Evolutionary conservation across 2,797 vertebrate genomes (phyloP).

Genomic region (Zalophus californianus): DNA sequence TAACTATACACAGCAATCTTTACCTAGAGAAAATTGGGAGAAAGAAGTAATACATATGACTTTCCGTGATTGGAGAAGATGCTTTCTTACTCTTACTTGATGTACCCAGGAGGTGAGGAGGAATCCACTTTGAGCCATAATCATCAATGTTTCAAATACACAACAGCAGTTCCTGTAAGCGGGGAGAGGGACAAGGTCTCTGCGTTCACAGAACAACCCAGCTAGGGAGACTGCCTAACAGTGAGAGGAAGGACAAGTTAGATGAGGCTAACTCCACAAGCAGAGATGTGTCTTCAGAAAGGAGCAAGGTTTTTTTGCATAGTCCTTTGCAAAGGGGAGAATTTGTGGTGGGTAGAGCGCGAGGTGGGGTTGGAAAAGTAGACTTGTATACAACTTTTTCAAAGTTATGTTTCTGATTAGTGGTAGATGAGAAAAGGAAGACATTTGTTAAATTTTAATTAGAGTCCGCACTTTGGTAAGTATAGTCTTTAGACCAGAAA

Average conservation of each 20-base stretch:
- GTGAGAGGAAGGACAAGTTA: not conserved
- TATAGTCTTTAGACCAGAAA: not conserved
- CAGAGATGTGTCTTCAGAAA: not conserved
- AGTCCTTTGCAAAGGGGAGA: not conserved
- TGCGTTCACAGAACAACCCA: not conserved
- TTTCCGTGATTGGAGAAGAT: not conserved
- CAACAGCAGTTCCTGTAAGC: not conserved
- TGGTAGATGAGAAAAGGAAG: not conserved
- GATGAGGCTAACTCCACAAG: not conserved
- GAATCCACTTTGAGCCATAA: not conserved
- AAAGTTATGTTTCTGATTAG: not conserved
- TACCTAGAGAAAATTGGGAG: not conserved
- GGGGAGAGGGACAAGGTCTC: not conserved
- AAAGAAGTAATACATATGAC: not conserved
- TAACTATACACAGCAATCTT: not conserved
- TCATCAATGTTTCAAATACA: not conserved
- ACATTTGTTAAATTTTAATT: not conserved
- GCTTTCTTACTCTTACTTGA: not conserved
- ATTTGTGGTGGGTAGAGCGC: not conserved
- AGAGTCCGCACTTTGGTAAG: not conserved
- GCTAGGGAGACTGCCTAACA: not conserved
- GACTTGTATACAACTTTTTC: not conserved
- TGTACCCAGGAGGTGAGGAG: not conserved
- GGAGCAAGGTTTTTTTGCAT: not conserved
- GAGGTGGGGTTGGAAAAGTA: not conserved